A percentile compares a stretch with the other conserved stretches of the same genome.
phyloP scores from a whole-genome alignment of 1,140 invertebrate genomes.

The Magallana angulata region DNA sequence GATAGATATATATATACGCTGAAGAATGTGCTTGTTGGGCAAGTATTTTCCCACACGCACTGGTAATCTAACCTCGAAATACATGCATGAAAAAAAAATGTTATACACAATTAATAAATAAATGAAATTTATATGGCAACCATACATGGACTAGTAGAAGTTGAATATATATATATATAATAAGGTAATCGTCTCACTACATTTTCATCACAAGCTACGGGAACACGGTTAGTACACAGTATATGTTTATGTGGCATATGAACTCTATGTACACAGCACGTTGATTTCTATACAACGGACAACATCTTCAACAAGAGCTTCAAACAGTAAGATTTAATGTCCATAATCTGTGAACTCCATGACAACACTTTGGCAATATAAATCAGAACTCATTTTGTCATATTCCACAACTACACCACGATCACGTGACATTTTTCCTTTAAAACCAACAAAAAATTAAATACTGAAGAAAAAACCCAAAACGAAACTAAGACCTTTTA shows the following conservation, averaged over 20 bases:
- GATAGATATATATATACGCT: background rate
- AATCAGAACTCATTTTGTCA: background rate
- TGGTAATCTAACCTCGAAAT: conserved; percentile 4
- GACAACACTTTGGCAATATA: conserved; percentile 19
- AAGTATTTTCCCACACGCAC: background rate
- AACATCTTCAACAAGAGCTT: background rate
- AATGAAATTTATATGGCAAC: conserved; percentile 4
- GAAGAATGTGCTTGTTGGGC: background rate
- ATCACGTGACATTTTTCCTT: background rate
- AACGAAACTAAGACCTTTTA: conserved; percentile 1
- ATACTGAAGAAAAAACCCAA: background rate
- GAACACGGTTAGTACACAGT: too few species aligned
- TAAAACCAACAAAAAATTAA: background rate
- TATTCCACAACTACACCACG: background rate
- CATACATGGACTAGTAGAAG: background rate
- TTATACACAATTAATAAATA: conserved; percentile 31
- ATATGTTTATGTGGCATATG: background rate
- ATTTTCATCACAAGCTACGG: background rate
- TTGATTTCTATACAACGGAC: background rate
- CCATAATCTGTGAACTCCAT: background rate
- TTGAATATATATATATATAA: background rate
- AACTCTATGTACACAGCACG: background rate
- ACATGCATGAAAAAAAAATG: background rate
- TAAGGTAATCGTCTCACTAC: background rate
- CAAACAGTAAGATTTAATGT: too few species aligned